Conservation (phyloP, 2,113 vertebrate species). For the Hydrolagus affinis region DNA sequence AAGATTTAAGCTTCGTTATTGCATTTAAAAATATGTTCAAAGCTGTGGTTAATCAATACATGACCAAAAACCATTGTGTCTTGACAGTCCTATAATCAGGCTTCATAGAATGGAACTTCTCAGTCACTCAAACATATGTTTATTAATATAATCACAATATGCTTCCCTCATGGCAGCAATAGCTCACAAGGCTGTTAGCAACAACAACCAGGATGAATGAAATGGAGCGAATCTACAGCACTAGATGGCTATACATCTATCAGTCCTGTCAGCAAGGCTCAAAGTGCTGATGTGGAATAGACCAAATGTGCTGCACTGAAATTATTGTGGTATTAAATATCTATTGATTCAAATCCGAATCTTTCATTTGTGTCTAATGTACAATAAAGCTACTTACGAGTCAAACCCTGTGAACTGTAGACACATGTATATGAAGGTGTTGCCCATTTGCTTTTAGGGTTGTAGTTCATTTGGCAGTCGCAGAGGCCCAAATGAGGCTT, state of each 20-base stretch:
- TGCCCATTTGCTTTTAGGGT: neutral
- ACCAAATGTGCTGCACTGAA: neutral
- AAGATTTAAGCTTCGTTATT: no score
- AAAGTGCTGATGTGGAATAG: conserved; percentile 4
- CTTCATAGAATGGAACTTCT: neutral
- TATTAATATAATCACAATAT: neutral
- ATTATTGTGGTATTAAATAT: conserved; percentile 21
- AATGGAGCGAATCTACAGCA: neutral
- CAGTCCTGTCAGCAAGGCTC: conserved; percentile 16
- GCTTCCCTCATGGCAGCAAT: neutral
- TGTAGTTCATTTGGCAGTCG: neutral
- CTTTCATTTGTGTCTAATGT: conserved; percentile 12
- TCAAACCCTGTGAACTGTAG: neutral
- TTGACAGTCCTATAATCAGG: neutral
- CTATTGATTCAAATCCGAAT: conserved; percentile 20
- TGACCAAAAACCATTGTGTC: neutral
- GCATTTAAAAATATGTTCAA: neutral
- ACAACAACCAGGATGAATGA: neutral
- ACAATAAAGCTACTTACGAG: conserved; percentile 15
- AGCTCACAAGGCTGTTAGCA: conserved; percentile 21
- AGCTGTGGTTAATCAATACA: neutral
- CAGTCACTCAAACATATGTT: neutral
- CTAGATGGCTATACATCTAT: conserved; percentile 21
- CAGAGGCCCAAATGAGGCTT: neutral
- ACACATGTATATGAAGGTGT: conserved; percentile 9